phyloP scores from a whole-genome alignment of 2,113 vertebrate species.

The Salvelinus fontinalis region DNA sequence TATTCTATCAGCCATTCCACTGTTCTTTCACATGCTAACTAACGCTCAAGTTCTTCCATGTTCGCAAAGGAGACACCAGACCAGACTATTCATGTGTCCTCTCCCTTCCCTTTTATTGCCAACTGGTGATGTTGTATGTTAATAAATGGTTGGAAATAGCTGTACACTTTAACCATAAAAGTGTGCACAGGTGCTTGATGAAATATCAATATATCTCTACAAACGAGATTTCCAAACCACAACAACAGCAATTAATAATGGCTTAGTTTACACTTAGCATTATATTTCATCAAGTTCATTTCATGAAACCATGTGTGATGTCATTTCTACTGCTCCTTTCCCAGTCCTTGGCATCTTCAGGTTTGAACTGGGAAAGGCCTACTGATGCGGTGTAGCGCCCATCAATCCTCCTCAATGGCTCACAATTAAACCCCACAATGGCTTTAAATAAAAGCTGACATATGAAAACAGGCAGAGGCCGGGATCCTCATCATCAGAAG shows the following conservation, averaged over 20 bases:
- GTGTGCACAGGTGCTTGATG: neutral
- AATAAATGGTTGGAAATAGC: neutral
- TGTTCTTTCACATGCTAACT: neutral
- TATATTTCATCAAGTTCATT: neutral
- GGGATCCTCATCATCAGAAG: conserved; percentile 20
- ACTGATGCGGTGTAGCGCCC: neutral
- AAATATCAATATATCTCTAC: neutral
- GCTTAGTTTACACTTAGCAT: neutral
- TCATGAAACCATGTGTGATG: conserved; percentile 3
- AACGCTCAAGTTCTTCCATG: neutral
- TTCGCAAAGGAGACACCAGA: neutral
- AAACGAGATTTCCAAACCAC: neutral
- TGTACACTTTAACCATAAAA: neutral
- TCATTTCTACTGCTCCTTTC: neutral
- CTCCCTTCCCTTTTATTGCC: neutral
- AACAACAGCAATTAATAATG: neutral
- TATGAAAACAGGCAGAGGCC: conserved; percentile 19
- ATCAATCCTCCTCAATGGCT: conserved; percentile 34
- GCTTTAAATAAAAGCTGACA: conserved; percentile 22
- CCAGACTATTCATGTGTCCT: neutral
- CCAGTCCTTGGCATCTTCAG: neutral
- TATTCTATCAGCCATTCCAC: neutral
- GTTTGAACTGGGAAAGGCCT: conserved; percentile 9
- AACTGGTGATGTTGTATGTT: neutral
- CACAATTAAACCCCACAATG: conserved; percentile 29